phyloP scores from a whole-genome alignment of 2,113 vertebrate genomes.

The Vireo altiloquus region DNA sequence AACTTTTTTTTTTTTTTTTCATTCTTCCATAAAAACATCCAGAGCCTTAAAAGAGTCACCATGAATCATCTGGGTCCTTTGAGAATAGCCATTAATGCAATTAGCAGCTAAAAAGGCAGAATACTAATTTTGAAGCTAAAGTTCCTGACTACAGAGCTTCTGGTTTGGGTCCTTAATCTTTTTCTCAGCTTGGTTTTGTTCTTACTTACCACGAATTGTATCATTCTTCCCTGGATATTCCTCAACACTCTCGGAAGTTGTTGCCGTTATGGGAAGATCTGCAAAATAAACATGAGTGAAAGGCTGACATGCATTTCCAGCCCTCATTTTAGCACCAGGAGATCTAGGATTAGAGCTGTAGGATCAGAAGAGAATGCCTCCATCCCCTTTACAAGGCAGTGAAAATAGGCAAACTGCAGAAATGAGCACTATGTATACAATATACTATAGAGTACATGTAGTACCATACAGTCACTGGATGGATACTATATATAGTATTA shows the following conservation, averaged over 20 bases:
- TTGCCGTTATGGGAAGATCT: background rate
- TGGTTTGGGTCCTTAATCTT: background rate
- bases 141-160: background rate
- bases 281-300: background rate
- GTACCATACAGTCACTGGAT: background rate
- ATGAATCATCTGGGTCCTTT: background rate
- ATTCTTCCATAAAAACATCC: background rate
- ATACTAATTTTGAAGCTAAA: background rate
- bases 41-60: background rate
- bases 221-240: background rate
- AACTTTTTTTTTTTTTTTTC: rapidly evolving
- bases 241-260: background rate
- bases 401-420: background rate
- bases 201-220: background rate
- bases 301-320: background rate
- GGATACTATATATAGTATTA: rapidly evolving
- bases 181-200: background rate
- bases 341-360: background rate
- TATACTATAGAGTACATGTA: rapidly evolving
- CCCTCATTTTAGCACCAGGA: background rate
- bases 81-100: background rate
- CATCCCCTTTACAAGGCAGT: background rate
- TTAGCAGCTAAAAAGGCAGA: background rate
- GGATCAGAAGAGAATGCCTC: background rate
- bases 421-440: background rate